phyloP scores from a whole-genome alignment of 1,140 invertebrate species.

The Platyscapa corneri region DNA sequence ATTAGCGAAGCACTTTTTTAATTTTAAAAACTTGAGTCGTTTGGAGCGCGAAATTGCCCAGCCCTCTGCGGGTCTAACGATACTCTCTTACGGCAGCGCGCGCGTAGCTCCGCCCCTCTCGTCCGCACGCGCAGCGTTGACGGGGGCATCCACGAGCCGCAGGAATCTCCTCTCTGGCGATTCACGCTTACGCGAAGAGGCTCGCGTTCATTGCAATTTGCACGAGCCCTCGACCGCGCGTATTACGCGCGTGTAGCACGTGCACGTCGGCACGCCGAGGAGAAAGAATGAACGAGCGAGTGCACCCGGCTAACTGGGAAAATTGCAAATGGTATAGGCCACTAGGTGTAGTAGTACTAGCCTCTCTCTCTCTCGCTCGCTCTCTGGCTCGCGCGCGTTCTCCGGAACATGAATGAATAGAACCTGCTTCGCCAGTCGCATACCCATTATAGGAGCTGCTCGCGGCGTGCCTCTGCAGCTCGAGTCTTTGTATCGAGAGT shows the following conservation, averaged over 20 bases:
- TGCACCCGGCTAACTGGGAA: constrained; percentile 64
- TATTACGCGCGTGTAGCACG: neutral
- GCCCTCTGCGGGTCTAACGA: too few relatives aligned
- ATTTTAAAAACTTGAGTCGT: too few relatives aligned
- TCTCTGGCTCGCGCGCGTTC: constrained; percentile 54
- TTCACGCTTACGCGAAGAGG: neutral
- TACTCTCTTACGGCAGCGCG: neutral
- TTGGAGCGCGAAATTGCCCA: too few relatives aligned
- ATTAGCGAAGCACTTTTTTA: too few relatives aligned
- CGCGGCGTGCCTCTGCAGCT: constrained; percentile 47
- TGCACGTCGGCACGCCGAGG: constrained; percentile 5
- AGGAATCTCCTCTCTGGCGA: neutral
- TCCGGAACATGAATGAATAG: constrained; percentile 70
- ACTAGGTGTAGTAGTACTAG: constrained; percentile 53
- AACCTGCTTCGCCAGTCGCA: constrained; percentile 72
- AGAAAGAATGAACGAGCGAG: constrained; percentile 57
- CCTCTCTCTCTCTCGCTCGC: neutral
- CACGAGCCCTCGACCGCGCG: too few relatives aligned
- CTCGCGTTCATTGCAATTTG: too few relatives aligned
- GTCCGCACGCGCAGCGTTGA: neutral
- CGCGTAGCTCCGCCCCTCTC: neutral
- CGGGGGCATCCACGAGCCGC: neutral
- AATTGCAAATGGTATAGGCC: constrained; percentile 69
- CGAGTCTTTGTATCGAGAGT: neutral
- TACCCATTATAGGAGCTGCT: constrained; percentile 70